Evolutionary conservation across 2,113 vertebrate species (phyloP), one percentile per base, ranked within the genome.

Genomic region (Lasiurus borealis): DNA sequence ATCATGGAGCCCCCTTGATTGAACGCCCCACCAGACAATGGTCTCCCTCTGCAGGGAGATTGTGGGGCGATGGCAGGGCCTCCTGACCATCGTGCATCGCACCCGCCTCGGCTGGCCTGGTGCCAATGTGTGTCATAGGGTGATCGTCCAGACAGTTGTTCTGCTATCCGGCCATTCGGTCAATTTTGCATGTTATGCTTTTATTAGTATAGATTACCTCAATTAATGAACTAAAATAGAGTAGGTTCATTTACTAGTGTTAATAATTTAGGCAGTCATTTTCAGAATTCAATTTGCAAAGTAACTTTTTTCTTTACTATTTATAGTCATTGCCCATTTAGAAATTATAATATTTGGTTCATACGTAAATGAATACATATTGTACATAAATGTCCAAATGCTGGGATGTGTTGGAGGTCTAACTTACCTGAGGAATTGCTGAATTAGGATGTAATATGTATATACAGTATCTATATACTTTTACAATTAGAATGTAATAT

Each of bases 231-330:
- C 46, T 85, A 88, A 96, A 92, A 72, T 27, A 94, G 46, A 91
- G 84, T 62, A 84, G 46, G 40, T 1, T 90, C 75, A 95, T 31
- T 96, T 76, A 44, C 21, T 89, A 9, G 34, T 59, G 8, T 85
- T 91, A 73, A 92, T 84, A 96, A 89, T 27, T 90, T 90, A 73
- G 64, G 69, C 50, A 97, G 52, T 77, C 66, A 95, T 82, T 68
- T 91, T 82, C 44, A 90, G 21, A 92, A 90, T 72, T 81, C 19
- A 78, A 40, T 91, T 85, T 92, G 16, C n/a, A 92, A 82, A 84
- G 75, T 84, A 75, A 68, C 21, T 31, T 59, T 44, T 23, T 72
- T 54, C 14, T 40, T 82, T 90, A 90, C 23, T 80, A 36, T 48
- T 91, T 95, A 72, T 16, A 85, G 27, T 68, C 21, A 85, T 4